Percentiles rank a stretch among this genome's conserved stretches.
Evolutionary conservation across 2,888 invertebrate species (phyloP).

Genomic region (Epinotia nisella): DNA sequence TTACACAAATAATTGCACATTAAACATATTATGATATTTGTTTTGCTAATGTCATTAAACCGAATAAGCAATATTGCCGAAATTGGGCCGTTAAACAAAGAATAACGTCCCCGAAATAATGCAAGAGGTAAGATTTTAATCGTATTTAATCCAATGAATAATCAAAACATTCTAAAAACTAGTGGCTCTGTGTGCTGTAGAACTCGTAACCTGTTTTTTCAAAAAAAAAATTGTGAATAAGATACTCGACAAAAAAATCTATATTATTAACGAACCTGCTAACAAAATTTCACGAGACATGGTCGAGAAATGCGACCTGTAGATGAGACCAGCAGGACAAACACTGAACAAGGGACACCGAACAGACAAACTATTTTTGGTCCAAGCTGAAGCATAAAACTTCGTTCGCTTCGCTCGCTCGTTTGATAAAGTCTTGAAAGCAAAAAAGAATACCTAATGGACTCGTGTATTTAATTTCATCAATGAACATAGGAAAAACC

Average conservation of each 20-base stretch:
- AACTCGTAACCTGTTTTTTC: no score
- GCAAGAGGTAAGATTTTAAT: neutral
- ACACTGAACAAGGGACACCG: no score
- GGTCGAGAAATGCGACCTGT: no score
- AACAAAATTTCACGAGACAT: no score
- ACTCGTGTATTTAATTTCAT: constrained; percentile 2
- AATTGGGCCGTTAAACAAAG: constrained; percentile 13
- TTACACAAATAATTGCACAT: neutral
- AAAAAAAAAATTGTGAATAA: no score
- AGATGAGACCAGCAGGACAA: no score
- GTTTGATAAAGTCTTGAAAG: neutral
- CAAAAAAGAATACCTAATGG: neutral
- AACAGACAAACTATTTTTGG: no score
- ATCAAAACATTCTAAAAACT: constrained; percentile 13
- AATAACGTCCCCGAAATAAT: constrained; percentile 1
- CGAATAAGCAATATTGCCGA: constrained; percentile 5
- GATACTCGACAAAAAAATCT: no score
- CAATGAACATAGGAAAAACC: neutral
- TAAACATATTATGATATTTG: neutral
- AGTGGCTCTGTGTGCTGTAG: no score
- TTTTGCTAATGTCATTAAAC: neutral
- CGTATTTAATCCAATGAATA: neutral
- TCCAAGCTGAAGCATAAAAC: no score
- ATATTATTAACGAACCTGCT: no score
- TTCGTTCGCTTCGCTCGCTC: no score